These are phyloP conservation scores for Priocnemis perturbator DNA, from an alignment of 2,888 invertebrate species.

Conservation along the genomic window DNA sequence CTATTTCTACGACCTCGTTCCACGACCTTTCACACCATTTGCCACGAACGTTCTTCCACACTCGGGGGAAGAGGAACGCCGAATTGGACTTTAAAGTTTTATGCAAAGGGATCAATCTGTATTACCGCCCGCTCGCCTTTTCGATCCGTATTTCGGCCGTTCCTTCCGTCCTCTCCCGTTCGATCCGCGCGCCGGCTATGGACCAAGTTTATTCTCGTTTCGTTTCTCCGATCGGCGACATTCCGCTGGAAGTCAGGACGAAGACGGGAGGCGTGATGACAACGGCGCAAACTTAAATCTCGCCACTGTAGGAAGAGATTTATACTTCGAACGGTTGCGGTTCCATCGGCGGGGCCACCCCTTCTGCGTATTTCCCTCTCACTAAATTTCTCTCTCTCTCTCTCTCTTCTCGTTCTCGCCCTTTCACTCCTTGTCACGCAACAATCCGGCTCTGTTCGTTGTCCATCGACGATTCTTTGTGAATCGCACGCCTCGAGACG, in stretches of 20 bases:
- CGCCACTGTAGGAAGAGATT: conserved; percentile 30
- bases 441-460: too few species aligned
- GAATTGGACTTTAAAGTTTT: conserved; percentile 46
- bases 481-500: too few species aligned
- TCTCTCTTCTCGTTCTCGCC: too few species aligned
- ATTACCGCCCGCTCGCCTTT: conserved; percentile 9
- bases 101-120: conserved; percentile 43
- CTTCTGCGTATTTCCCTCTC: too few species aligned
- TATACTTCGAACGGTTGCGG: conserved; percentile 34
- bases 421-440: too few species aligned
- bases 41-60: conserved; percentile 16
- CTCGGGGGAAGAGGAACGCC: conserved; percentile 13
- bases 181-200: neutral
- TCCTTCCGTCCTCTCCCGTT: conserved; percentile 17
- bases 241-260: neutral
- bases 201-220: conserved; percentile 44
- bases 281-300: conserved; percentile 41
- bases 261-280: conserved; percentile 1
- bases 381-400: too few species aligned
- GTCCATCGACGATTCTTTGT: too few species aligned
- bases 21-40: conserved; percentile 52
- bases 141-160: neutral
- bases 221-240: conserved; percentile 7
- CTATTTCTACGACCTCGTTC: neutral
- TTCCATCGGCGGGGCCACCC: neutral